phyloP scores from a whole-genome alignment of 1,140 invertebrate species.

The Plutomurus gul region DNA sequence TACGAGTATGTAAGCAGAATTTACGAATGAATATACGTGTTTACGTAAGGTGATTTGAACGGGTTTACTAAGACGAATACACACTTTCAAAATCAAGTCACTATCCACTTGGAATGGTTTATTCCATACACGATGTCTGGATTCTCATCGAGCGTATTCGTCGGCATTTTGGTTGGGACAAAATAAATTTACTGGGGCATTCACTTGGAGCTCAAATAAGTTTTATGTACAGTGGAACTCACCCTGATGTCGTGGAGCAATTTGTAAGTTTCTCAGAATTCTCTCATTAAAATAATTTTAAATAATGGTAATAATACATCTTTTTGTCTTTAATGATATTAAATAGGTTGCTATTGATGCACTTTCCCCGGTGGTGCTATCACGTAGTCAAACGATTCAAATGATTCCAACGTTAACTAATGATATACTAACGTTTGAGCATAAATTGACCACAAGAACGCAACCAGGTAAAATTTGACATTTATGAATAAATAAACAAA shows the following conservation, averaged over 20 bases:
- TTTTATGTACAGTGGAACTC: slow-evolving; percentile 48
- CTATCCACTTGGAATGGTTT: slow-evolving; percentile 51
- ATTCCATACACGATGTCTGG: slow-evolving; percentile 37
- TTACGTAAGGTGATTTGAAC: no score
- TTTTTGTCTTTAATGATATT: not conserved
- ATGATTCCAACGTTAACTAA: slow-evolving; percentile 38
- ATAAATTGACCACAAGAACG: slow-evolving; percentile 16
- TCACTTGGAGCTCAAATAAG: slow-evolving; percentile 42
- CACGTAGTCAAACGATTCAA: slow-evolving; percentile 5
- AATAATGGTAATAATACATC: not conserved
- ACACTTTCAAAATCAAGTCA: no score
- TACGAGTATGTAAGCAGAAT: no score
- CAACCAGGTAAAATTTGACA: no score
- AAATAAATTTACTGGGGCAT: slow-evolving; percentile 44
- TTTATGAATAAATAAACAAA: no score
- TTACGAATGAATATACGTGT: no score
- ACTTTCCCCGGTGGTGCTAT: slow-evolving; percentile 41
- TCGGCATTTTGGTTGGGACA: slow-evolving; percentile 40
- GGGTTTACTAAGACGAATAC: no score
- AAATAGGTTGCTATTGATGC: slow-evolving; percentile 47
- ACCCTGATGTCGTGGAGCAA: slow-evolving; percentile 40
- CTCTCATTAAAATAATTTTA: not conserved
- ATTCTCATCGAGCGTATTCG: slow-evolving; percentile 37
- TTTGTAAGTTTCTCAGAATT: slow-evolving; percentile 29
- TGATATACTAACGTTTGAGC: slow-evolving; percentile 36